Evolutionary conservation across 2,888 invertebrate species (phyloP).

Genomic region (Nebria salina): DNA sequence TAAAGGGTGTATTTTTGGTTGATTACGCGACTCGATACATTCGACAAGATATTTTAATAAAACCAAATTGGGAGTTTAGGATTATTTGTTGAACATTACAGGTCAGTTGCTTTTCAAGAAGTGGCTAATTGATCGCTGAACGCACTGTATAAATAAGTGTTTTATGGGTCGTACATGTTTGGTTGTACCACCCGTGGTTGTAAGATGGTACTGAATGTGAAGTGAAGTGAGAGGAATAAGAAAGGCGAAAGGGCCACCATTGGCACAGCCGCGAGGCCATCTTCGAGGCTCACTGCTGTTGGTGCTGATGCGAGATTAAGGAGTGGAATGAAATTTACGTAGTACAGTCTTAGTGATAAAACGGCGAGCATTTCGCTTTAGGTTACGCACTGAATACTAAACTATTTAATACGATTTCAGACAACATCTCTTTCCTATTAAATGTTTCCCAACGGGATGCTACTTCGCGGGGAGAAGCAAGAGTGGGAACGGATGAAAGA

Average conservation of each 20-base stretch:
- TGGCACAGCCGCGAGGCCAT: neutral
- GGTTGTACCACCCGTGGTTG: neutral
- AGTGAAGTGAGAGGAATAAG: conserved; percentile 1
- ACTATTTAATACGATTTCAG: conserved; percentile 43
- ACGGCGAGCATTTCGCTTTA: conserved; percentile 36
- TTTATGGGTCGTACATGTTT: neutral
- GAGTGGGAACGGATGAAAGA: neutral
- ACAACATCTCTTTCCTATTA: conserved; percentile 46
- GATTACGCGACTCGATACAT: no score
- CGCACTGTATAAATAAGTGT: neutral
- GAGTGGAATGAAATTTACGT: conserved; percentile 42
- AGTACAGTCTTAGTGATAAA: conserved; percentile 41
- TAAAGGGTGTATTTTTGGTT: no score
- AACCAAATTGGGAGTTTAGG: no score
- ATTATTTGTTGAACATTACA: neutral
- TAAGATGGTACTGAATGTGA: neutral
- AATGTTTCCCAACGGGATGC: conserved; percentile 36
- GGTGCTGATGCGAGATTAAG: conserved; percentile 25
- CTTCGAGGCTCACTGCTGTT: no score
- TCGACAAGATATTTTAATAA: no score
- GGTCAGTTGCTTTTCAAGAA: neutral
- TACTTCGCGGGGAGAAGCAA: conserved; percentile 9
- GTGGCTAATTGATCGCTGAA: neutral
- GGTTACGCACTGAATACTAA: conserved; percentile 44
- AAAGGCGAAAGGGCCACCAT: neutral